phyloP scores from a whole-genome alignment of 2,797 vertebrate species.

The Eptatretus atami region DNA sequence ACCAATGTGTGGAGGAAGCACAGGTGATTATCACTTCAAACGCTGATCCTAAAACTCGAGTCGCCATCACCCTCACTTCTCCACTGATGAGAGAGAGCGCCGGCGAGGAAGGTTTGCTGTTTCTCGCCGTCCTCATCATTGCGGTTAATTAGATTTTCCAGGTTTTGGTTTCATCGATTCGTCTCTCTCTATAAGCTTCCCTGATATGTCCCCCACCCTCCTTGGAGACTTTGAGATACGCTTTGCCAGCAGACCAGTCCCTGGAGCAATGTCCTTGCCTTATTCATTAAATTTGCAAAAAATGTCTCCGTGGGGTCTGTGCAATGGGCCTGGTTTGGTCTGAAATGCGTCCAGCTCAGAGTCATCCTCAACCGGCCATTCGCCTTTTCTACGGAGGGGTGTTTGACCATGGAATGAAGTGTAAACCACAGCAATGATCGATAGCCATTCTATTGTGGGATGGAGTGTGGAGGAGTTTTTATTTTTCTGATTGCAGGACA shows the following conservation, averaged over 20 bases:
- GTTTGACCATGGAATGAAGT: slow-evolving; percentile 98
- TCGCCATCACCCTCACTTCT: slow-evolving; percentile 82
- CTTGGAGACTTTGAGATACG: too few species aligned
- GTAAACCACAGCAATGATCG: slow-evolving; percentile 74
- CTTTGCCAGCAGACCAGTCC: too few species aligned
- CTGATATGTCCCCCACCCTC: too few species aligned
- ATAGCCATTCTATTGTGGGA: slow-evolving; percentile 42
- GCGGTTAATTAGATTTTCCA: slow-evolving; percentile 7
- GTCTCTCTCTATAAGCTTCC: neutral
- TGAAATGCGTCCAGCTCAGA: too few species aligned
- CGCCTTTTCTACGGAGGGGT: slow-evolving; percentile 84
- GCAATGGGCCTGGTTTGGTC: too few species aligned
- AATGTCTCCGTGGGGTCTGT: too few species aligned
- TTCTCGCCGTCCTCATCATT: slow-evolving; percentile 9
- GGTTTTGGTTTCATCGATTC: slow-evolving; percentile 6
- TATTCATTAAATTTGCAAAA: too few species aligned
- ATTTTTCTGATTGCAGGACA: too few species aligned
- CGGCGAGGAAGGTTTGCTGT: slow-evolving; percentile 77
- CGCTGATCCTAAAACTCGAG: slow-evolving; percentile 84
- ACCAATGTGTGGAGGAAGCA: slow-evolving; percentile 43
- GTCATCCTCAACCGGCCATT: slow-evolving; percentile 23
- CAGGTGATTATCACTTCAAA: slow-evolving; percentile 57
- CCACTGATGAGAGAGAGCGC: slow-evolving; percentile 64
- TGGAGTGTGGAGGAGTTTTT: slow-evolving; percentile 21
- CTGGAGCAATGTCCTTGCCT: too few species aligned